Evolutionary conservation across 2,797 vertebrate species (phyloP).

Genomic region (Megalops cyprinoides): DNA sequence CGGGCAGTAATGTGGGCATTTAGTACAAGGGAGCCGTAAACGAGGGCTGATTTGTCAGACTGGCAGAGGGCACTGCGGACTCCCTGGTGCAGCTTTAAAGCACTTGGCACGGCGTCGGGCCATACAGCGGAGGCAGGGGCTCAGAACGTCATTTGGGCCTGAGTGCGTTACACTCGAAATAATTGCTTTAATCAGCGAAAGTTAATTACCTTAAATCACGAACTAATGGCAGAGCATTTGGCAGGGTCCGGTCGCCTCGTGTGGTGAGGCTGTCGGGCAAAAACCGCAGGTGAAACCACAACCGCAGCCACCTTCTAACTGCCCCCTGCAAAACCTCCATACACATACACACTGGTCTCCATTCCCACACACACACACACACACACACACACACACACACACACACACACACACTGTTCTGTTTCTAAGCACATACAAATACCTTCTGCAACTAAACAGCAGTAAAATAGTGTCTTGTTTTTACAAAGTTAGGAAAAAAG

Average conservation of each 20-base stretch:
- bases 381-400: slow-evolving; percentile 2
- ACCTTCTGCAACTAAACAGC: slow-evolving; percentile 16
- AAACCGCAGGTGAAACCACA: slow-evolving; percentile 78
- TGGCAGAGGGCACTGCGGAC: slow-evolving; percentile 75
- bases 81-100: slow-evolving; percentile 80
- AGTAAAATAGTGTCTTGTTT: slow-evolving; percentile 55
- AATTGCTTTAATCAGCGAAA: slow-evolving; percentile 91
- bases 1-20: slow-evolving; percentile 80
- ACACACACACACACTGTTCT: not conserved
- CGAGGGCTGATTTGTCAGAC: slow-evolving; percentile 76
- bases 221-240: slow-evolving; percentile 85
- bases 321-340: not conserved
- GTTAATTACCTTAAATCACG: slow-evolving; percentile 90
- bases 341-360: not conserved
- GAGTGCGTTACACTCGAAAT: slow-evolving; percentile 84
- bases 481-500: slow-evolving; percentile 54
- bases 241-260: slow-evolving; percentile 71
- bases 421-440: slow-evolving; percentile 1
- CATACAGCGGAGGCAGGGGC: slow-evolving; percentile 78
- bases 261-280: slow-evolving; percentile 78
- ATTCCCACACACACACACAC: not conserved
- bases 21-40: slow-evolving; percentile 84
- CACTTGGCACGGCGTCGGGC: slow-evolving; percentile 78
- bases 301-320: slow-evolving; percentile 59
- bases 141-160: slow-evolving; percentile 80